These are phyloP conservation scores for Rostratula benghalensis DNA, from an alignment of 2,113 vertebrate species.

Conservation along the genomic window DNA sequence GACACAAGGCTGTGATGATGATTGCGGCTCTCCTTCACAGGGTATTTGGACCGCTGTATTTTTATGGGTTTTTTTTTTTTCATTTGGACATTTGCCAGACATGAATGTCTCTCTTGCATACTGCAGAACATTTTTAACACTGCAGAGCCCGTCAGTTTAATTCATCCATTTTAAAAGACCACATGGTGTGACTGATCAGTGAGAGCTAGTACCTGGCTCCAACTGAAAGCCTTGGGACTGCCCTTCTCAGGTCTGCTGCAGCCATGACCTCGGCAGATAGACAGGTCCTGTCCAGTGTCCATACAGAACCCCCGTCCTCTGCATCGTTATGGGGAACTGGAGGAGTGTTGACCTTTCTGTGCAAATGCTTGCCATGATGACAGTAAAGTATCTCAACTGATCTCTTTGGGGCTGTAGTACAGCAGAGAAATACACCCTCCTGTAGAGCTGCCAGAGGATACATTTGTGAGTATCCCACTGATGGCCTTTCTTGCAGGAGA, in stretches of 20 bases:
- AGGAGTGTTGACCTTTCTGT: neutral
- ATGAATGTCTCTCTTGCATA: neutral
- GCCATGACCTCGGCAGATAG: neutral
- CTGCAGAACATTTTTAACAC: neutral
- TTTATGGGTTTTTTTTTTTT: neutral
- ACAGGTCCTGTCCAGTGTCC: neutral
- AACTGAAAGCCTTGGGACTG: neutral
- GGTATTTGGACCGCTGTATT: fast-evolving
- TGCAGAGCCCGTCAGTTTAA: neutral
- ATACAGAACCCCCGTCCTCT: neutral
- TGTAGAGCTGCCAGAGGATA: neutral
- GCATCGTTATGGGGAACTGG: fast-evolving
- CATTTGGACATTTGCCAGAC: neutral
- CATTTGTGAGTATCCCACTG: neutral
- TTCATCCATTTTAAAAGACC: neutral
- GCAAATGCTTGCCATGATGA: neutral
- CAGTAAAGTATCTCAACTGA: neutral
- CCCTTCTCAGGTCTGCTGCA: neutral
- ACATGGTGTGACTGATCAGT: neutral
- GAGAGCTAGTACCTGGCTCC: neutral
- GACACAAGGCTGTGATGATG: neutral
- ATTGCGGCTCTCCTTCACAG: neutral
- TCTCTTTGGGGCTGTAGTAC: neutral
- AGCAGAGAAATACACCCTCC: neutral
- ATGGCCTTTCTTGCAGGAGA: neutral